A percentile compares a stretch with the other conserved stretches of the same genome.
Evolutionary conservation across 2,888 invertebrate species (phyloP).

Genomic region (Xanthorhoe spadicearia): DNA sequence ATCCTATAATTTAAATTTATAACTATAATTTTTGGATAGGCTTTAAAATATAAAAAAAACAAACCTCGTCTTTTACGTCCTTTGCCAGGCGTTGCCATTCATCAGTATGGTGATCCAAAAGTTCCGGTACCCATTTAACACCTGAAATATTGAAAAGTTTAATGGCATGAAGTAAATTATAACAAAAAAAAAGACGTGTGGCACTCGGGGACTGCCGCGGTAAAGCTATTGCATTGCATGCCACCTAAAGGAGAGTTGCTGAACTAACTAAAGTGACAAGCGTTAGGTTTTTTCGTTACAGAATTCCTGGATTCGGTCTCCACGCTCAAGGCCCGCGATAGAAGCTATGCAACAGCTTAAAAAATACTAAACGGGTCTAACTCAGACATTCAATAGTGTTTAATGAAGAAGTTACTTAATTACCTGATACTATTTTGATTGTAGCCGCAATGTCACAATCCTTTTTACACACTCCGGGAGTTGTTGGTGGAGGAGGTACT

Average conservation of each 20-base stretch:
- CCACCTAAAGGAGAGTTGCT: too few relatives aligned
- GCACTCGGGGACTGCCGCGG: too few relatives aligned
- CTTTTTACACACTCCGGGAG: conserved; percentile 90
- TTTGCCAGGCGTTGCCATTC: conserved; percentile 94
- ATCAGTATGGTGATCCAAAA: conserved; percentile 92
- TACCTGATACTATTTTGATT: conserved; percentile 91
- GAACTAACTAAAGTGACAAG: too few relatives aligned
- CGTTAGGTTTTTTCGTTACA: too few relatives aligned
- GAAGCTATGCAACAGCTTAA: too few relatives aligned
- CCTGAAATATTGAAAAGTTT: conserved; percentile 62
- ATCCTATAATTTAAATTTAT: too few relatives aligned
- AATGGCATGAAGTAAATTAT: background rate
- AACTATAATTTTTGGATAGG: background rate
- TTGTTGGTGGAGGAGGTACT: conserved; percentile 89
- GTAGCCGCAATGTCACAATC: conserved; percentile 95
- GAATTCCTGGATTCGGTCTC: too few relatives aligned
- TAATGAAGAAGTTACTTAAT: background rate
- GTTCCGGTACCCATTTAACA: conserved; percentile 93
- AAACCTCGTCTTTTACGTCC: conserved; percentile 92
- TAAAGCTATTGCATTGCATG: too few relatives aligned
- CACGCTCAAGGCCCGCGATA: too few relatives aligned
- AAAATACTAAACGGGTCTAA: background rate
- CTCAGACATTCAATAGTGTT: background rate
- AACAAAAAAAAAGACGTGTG: too few relatives aligned
- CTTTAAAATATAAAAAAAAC: conserved; percentile 18